A percentile compares a stretch with the other conserved stretches of the same genome.
Conservation (phyloP, 2,113 vertebrate genomes). For the Salminus brasiliensis region DNA sequence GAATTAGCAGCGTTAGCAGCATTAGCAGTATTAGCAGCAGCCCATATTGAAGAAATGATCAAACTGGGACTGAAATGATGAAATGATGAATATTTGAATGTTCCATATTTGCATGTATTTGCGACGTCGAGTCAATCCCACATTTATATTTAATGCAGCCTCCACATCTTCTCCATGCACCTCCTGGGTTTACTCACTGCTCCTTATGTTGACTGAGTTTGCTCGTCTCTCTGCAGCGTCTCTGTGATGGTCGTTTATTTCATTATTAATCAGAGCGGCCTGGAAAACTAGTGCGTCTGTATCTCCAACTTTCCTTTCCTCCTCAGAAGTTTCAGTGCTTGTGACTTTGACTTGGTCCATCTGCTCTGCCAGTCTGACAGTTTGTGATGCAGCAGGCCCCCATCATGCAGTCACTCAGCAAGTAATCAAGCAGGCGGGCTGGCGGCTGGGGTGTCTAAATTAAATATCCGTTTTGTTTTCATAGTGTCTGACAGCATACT, state of each 20-base stretch:
- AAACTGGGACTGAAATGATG: not conserved
- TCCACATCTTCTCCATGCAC: not conserved
- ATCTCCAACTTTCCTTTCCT: not conserved
- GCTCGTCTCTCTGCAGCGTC: not conserved
- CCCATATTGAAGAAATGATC: not conserved
- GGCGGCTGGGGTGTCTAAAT: not conserved
- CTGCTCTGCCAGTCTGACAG: not conserved
- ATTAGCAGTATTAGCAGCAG: not conserved
- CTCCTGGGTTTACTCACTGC: not conserved
- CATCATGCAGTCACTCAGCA: not conserved
- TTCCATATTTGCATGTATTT: not conserved
- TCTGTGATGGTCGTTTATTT: not conserved
- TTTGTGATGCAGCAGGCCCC: not conserved
- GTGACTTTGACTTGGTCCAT: not conserved
- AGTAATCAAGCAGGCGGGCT: not conserved
- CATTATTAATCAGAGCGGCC: not conserved
- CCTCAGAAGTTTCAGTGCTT: slow-evolving; percentile 2
- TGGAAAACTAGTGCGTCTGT: not conserved
- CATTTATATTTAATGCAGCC: not conserved
- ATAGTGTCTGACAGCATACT: not conserved
- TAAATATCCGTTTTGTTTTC: slow-evolving; percentile 7
- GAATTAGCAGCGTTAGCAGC: too few relatives aligned
- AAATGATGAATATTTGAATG: not conserved
- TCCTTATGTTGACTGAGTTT: not conserved
- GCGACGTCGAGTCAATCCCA: not conserved